Percentiles rank a stretch among this genome's conserved stretches.
These are phyloP conservation scores for Ginglymostoma cirratum DNA, from an alignment of 2,113 vertebrate genomes.

Conservation along the genomic window DNA sequence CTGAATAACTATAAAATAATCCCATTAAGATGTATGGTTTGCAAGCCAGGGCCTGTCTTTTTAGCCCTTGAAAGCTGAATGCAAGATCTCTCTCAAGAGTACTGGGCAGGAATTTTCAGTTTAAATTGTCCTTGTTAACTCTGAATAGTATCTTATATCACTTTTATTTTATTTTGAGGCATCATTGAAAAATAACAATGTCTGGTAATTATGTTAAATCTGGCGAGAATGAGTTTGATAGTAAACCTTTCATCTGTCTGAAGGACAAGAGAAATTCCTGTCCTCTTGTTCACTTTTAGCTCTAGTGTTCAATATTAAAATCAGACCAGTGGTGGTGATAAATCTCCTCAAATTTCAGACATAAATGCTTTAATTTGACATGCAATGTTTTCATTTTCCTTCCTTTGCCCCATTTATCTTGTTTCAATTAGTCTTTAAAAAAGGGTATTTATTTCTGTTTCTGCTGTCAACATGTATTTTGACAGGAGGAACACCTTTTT, in stretches of 20 bases:
- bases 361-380: neutral
- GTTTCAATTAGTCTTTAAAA: neutral
- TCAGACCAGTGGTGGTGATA: neutral
- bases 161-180: neutral
- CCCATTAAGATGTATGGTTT: neutral
- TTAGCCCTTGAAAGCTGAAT: neutral
- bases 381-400: neutral
- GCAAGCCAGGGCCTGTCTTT: neutral
- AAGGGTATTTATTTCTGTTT: neutral
- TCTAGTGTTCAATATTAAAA: neutral
- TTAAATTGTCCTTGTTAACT: neutral
- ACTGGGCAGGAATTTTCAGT: neutral
- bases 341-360: neutral
- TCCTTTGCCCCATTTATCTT: neutral
- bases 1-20: constrained; percentile 38
- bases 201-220: neutral
- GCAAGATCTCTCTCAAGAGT: neutral
- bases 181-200: neutral
- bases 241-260: neutral
- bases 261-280: neutral
- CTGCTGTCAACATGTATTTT: neutral
- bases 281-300: neutral
- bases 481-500: neutral
- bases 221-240: neutral
- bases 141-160: neutral